phyloP scores from a whole-genome alignment of 2,888 invertebrate species.

The Noctua janthe region DNA sequence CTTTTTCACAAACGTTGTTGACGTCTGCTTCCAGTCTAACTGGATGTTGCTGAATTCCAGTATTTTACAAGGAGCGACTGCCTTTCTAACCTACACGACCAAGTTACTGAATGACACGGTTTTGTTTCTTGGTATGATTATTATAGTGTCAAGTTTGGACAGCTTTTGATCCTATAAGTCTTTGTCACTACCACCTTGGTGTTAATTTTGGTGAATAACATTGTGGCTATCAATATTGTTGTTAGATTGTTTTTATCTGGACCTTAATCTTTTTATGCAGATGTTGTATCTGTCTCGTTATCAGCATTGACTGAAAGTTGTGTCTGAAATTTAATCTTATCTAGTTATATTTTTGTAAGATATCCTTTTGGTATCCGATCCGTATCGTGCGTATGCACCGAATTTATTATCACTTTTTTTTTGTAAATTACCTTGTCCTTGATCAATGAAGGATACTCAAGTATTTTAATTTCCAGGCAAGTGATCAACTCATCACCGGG shows the following conservation, averaged over 20 bases:
- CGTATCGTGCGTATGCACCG: slow-evolving; percentile 13
- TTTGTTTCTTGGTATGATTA: neutral
- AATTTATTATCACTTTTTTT: neutral
- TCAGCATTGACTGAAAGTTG: slow-evolving; percentile 32
- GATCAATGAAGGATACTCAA: neutral
- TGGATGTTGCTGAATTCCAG: neutral
- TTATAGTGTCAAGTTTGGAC: neutral
- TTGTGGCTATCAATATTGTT: neutral
- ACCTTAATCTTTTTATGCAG: neutral
- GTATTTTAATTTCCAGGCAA: neutral
- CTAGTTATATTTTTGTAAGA: neutral
- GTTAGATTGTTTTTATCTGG: neutral
- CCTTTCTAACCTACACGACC: neutral
- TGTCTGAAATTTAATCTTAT: slow-evolving; percentile 44
- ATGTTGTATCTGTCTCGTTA: slow-evolving; percentile 7
- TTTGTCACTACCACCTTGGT: neutral
- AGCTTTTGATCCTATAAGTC: neutral
- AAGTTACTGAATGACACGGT: neutral
- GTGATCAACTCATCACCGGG: neutral
- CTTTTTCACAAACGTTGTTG: neutral
- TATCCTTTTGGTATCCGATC: neutral
- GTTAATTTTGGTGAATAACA: neutral
- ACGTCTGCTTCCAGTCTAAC: neutral
- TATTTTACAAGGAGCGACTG: neutral
- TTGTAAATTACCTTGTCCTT: neutral